A percentile compares a stretch with the other conserved stretches of the same genome.
phyloP scores from a whole-genome alignment of 2,797 vertebrate genomes.

The Myotis daubentonii region DNA sequence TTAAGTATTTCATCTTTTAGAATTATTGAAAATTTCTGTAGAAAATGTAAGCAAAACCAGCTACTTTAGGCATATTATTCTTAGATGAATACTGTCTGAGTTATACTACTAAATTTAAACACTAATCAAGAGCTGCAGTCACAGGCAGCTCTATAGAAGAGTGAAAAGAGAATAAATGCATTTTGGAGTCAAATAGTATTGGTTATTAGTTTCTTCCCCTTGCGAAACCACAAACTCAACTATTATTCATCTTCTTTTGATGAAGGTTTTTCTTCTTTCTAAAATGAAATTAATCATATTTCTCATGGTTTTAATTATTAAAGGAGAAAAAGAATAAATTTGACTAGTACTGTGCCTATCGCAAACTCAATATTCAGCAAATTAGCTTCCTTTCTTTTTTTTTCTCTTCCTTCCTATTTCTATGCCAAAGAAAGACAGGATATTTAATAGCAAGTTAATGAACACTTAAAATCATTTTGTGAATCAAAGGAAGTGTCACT shows the following conservation, averaged over 20 bases:
- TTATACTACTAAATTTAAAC: neutral
- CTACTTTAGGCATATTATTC: neutral
- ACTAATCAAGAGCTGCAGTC: neutral
- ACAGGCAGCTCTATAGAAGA: neutral
- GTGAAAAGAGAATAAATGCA: neutral
- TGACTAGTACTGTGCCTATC: neutral
- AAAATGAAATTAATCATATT: conserved; percentile 25
- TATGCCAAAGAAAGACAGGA: neutral
- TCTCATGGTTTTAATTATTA: conserved; percentile 36
- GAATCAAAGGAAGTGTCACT: neutral
- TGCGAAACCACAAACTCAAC: neutral
- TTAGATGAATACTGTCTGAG: neutral
- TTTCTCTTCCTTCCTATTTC: conserved; percentile 32
- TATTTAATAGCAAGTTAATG: conserved; percentile 35
- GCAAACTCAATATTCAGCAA: conserved; percentile 15
- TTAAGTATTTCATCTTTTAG: conserved; percentile 33
- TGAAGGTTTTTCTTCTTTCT: neutral
- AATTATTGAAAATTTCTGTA: conserved; percentile 32
- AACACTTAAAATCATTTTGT: conserved; percentile 42
- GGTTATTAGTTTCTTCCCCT: neutral
- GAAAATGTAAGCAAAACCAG: conserved; percentile 5
- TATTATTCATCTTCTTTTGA: neutral
- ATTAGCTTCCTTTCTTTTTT: conserved; percentile 42
- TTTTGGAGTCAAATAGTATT: neutral
- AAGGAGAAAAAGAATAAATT: neutral